Percentiles rank a stretch among this genome's conserved stretches.
Conservation (phyloP, 2,888 invertebrate species). For the Lycia hirtaria region DNA sequence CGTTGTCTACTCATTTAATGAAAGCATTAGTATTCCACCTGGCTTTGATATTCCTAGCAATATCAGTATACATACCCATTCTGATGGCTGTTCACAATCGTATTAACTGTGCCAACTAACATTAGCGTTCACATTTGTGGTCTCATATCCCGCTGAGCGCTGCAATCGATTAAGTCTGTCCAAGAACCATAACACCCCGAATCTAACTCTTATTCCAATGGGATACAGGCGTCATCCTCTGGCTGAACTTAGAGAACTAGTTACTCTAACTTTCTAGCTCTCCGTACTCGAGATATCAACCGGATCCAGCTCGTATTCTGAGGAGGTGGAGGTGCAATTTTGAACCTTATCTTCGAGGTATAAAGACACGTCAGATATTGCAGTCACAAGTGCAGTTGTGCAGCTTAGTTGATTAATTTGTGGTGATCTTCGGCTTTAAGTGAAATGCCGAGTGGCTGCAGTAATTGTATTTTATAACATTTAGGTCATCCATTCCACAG, state of each 20-base stretch:
- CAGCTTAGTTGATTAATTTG: slow-evolving; percentile 31
- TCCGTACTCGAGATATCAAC: neutral
- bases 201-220: slow-evolving; percentile 17
- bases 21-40: neutral
- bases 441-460: slow-evolving; percentile 9
- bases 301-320: slow-evolving; percentile 9
- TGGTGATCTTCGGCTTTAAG: slow-evolving; percentile 30
- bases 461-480: slow-evolving; percentile 11
- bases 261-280: neutral
- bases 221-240: neutral
- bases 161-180: slow-evolving; percentile 57
- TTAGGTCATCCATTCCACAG: neutral
- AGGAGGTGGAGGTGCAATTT: slow-evolving; percentile 10
- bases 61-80: neutral
- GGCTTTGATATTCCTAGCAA: neutral
- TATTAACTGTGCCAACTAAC: slow-evolving; percentile 41
- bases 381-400: slow-evolving; percentile 30
- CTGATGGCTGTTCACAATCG: slow-evolving; percentile 19
- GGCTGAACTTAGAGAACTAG: neutral
- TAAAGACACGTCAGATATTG: slow-evolving; percentile 23
- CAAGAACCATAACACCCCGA: slow-evolving; percentile 11
- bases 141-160: slow-evolving; percentile 31
- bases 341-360: slow-evolving; percentile 16
- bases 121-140: slow-evolving; percentile 44
- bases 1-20: neutral